phyloP scores from a whole-genome alignment of 64 coral and sea anemone genomes.

The Anthopleura sola region DNA sequence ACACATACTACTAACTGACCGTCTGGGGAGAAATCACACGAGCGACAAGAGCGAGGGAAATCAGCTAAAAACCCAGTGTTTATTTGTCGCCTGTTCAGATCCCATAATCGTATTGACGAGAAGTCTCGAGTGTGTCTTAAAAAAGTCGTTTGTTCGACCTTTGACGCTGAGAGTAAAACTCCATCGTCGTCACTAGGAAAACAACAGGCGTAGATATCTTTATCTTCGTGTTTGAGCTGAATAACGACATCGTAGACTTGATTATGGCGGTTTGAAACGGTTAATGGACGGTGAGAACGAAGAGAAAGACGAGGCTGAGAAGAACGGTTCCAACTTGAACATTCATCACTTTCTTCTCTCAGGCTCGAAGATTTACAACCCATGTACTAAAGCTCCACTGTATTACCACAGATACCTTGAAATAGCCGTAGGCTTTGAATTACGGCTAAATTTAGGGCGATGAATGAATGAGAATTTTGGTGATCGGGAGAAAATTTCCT shows the following conservation, averaged over 20 bases:
- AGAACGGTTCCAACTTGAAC: conserved; percentile 30
- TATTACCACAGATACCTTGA: neutral
- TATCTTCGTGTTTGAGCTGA: conserved; percentile 94
- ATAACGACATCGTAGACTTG: conserved; percentile 82
- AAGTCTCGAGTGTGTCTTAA: conserved; percentile 84
- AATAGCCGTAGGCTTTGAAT: neutral
- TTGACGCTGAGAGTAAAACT: conserved; percentile 78
- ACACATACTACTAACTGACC: conserved; percentile 86
- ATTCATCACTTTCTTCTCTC: conserved; percentile 24
- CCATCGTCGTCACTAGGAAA: conserved; percentile 92
- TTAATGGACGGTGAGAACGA: conserved; percentile 72
- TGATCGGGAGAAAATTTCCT: neutral
- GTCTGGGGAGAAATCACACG: conserved; percentile 89
- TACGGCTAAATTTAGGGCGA: neutral
- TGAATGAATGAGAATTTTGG: neutral
- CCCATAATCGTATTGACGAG: conserved; percentile 92
- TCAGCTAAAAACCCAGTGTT: conserved; percentile 90
- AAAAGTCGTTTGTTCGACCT: conserved; percentile 95
- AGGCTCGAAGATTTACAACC: conserved; percentile 33
- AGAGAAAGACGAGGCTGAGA: conserved; percentile 74
- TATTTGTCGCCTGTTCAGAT: conserved; percentile 83
- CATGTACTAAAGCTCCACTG: conserved; percentile 9
- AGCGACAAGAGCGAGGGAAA: conserved; percentile 82
- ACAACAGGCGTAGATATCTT: conserved; percentile 92
- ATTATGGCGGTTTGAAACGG: conserved; percentile 49